phyloP scores from a whole-genome alignment of 2,797 vertebrate species.

The Sebastes taczanowskii region DNA sequence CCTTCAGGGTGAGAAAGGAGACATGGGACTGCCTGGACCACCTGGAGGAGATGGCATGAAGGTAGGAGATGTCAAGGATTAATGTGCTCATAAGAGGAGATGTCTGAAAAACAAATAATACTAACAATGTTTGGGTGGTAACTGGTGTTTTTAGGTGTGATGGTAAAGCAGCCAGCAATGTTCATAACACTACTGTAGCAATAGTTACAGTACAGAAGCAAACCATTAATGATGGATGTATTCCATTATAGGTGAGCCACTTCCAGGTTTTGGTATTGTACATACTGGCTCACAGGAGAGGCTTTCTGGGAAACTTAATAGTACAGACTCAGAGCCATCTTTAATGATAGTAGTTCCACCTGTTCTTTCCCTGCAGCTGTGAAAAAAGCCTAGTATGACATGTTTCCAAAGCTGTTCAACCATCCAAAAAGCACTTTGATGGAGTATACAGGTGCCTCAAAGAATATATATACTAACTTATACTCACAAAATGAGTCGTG shows the following conservation, averaged over 20 bases:
- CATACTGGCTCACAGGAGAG: no score
- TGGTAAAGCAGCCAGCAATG: background rate
- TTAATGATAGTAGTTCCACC: no score
- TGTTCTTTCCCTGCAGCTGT: no score
- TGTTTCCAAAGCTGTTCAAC: background rate
- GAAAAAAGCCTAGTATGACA: no score
- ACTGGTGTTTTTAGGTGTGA: background rate
- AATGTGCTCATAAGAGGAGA: background rate
- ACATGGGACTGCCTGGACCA: conserved; percentile 69
- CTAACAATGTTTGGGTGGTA: background rate
- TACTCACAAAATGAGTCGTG: no score
- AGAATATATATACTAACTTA: background rate
- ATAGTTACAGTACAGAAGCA: background rate
- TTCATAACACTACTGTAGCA: background rate
- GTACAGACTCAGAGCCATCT: no score
- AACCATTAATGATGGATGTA: no score
- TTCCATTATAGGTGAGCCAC: no score
- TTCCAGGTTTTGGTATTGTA: no score
- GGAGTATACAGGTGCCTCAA: background rate
- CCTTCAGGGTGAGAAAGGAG: conserved; percentile 87
- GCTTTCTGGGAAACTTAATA: no score
- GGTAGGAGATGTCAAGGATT: conserved; percentile 38
- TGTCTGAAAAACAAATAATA: background rate
- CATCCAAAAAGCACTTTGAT: background rate
- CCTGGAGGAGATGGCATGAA: conserved; percentile 68